Percentiles rank a stretch among this genome's conserved stretches.
Conservation (phyloP, 2,113 vertebrate genomes). For the Archilochus colubris region DNA sequence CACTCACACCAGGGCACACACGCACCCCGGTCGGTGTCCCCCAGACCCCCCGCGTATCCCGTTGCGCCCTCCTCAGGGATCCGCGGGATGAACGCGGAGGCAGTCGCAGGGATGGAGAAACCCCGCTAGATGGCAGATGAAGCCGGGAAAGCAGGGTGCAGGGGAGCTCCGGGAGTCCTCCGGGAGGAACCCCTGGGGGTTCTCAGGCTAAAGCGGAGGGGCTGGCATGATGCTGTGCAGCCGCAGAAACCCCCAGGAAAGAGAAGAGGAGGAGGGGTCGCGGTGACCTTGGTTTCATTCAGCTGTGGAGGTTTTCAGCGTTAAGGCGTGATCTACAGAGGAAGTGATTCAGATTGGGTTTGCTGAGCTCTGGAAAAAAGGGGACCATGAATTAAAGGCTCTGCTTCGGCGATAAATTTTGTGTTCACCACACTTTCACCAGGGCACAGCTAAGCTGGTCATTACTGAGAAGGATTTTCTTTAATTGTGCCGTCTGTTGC, state of each 20-base stretch:
- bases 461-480: neutral
- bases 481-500: neutral
- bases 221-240: neutral
- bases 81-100: neutral
- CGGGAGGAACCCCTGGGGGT: neutral
- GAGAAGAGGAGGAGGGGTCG: neutral
- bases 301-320: neutral
- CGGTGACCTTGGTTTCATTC: neutral
- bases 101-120: neutral
- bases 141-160: accelerated
- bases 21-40: too few relatives aligned
- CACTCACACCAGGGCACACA: too few relatives aligned
- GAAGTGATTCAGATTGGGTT: accelerated
- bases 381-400: neutral
- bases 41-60: too few relatives aligned
- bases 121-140: neutral
- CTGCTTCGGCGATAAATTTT: neutral
- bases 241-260: neutral
- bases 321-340: neutral
- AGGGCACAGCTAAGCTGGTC: neutral
- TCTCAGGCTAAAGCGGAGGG: neutral
- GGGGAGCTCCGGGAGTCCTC: neutral
- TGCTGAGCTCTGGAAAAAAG: neutral
- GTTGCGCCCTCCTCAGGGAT: neutral
- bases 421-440: neutral